Base-by-base conservation (phyloP, 2,113 vertebrate genomes). In the Calyptomena viridis region DNA sequence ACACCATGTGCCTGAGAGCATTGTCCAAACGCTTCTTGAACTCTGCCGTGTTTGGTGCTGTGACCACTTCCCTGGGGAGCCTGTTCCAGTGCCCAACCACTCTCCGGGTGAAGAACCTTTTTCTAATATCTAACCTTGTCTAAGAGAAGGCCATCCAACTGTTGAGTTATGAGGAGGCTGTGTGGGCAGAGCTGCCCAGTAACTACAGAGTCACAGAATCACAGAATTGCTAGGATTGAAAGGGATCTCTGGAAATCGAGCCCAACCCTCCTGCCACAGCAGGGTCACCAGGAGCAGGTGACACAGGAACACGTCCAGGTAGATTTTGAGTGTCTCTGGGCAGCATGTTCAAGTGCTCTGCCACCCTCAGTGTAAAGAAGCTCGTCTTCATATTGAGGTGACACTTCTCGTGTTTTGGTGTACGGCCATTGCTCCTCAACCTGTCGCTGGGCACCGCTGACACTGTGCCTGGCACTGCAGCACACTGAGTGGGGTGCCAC, bases 231-330 rank as follows among this genome's bases (percentile, higher is more conserved):
- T 23, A 42, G 40, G 35, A 15, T 6, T 69, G 33, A 25, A 28
- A 69, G 55, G 25, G 53, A 69, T 14, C 9, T 47, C 39, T 25
- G 17, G 53, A 67, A 22, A n/a, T 46, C n/a, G 5, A 35, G 25
- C 10, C 47, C 53, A 40, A 7, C 3, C 6, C 16, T 11, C 30
- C 46, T 25, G 46, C 62, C 21, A 10, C 55, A 24, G 30, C n/a
- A 55, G 12, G 25, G 25, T 19, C 55, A 37, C 31, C 14, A 14
- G 11, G 40, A 55, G 14, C 55, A 33, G 35, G 12, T 47, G 18
- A 37, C 30, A 60, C 21, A 49, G 31, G 47, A 90, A 31, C 6
- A 11, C 25, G n/a, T 31, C 6, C 35, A 69, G 0, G 0, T 0
- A 2, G 8, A 14, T 27, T 69, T 76, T 42, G 30, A 42, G 23